Conservation (phyloP, 2,797 vertebrate species). For the Benthosema pterotum region DNA sequence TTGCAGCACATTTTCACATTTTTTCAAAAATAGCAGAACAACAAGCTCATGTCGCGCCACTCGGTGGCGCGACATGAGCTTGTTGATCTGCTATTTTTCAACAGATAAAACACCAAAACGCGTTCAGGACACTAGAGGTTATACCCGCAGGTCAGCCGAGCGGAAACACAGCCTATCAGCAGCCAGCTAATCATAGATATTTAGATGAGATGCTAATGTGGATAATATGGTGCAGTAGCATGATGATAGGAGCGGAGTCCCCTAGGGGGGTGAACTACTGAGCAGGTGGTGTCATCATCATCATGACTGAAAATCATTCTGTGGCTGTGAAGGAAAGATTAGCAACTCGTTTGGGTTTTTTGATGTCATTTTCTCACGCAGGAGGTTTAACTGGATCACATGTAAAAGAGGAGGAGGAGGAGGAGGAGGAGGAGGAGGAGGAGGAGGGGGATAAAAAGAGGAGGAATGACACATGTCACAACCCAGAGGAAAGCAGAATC, state of each 20-base stretch:
- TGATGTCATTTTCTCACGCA: not conserved
- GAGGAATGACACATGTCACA: not conserved
- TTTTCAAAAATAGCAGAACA: too few species aligned
- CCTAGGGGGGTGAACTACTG: constrained; percentile 46
- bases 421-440: too few species aligned
- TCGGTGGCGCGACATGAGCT: too few species aligned
- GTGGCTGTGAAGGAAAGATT: not conserved
- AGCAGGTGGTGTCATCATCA: too few species aligned
- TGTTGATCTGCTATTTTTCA: too few species aligned
- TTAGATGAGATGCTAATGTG: constrained; percentile 61
- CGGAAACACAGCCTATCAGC: constrained; percentile 65
- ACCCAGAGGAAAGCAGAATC: too few species aligned
- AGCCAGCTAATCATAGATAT: constrained; percentile 63
- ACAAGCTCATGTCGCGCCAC: too few species aligned
- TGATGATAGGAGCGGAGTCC: constrained; percentile 50
- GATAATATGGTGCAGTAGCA: not conserved
- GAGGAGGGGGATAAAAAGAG: not conserved
- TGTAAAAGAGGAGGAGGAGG: not conserved
- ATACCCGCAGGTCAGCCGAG: constrained; percentile 61
- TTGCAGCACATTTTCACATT: too few species aligned
- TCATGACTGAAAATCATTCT: too few species aligned
- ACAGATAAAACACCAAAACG: too few species aligned
- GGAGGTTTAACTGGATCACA: not conserved
- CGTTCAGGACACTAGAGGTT: too few species aligned
- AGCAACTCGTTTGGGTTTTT: not conserved